These are phyloP conservation scores for Idaea straminata DNA, from an alignment of 2,888 invertebrate species.

Conservation along the genomic window DNA sequence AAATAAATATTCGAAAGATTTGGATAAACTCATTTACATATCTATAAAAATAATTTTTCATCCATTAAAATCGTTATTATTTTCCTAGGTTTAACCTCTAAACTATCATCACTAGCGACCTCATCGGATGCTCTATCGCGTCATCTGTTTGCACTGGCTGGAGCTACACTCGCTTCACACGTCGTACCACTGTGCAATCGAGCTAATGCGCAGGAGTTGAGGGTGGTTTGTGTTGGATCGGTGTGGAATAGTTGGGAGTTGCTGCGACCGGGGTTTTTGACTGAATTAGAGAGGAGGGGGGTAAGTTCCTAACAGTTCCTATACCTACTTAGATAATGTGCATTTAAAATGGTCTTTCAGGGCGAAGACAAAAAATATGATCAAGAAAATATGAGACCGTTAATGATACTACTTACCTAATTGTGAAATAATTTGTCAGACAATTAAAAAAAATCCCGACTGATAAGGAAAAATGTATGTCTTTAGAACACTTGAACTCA, in stretches of 20 bases:
- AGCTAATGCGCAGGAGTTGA: slow-evolving; percentile 83
- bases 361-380: no score
- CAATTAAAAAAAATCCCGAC: no score
- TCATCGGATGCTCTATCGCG: slow-evolving; percentile 85
- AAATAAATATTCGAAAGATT: not conserved
- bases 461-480: no score
- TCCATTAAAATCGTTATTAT: not conserved
- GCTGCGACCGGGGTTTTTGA: slow-evolving; percentile 85
- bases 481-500: no score
- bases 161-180: slow-evolving; percentile 81
- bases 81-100: slow-evolving; percentile 83
- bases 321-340: no score
- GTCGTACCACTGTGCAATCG: slow-evolving; percentile 85
- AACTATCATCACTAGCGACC: slow-evolving; percentile 84
- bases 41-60: not conserved
- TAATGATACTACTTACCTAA: no score
- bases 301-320: slow-evolving; percentile 53
- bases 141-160: slow-evolving; percentile 86
- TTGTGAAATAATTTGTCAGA: no score
- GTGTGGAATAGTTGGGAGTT: slow-evolving; percentile 96
- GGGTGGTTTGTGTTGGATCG: slow-evolving; percentile 95
- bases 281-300: slow-evolving; percentile 68
- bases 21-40: not conserved
- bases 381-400: no score
- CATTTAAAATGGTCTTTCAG: no score